phyloP scores from a whole-genome alignment of 1,140 invertebrate species.

The Popillia japonica region DNA sequence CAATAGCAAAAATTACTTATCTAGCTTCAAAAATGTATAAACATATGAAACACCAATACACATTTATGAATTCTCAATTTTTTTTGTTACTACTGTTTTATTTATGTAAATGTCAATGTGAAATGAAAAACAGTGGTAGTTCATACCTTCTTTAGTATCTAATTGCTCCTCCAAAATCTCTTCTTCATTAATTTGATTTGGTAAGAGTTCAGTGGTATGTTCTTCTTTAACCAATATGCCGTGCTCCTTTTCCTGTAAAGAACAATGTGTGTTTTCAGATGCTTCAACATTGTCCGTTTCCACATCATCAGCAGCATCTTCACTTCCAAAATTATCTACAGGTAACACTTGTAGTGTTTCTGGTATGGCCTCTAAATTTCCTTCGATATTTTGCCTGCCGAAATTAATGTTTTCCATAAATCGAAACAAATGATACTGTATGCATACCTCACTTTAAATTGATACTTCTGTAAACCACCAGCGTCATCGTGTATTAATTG shows the following conservation, averaged over 20 bases:
- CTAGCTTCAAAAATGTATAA: no score
- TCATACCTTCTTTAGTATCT: slow-evolving; percentile 39
- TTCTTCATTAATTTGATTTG: slow-evolving; percentile 1
- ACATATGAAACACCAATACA: no score
- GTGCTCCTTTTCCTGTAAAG: background rate
- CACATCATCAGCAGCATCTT: background rate
- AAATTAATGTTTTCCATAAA: slow-evolving; percentile 7
- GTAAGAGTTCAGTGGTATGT: slow-evolving; percentile 9
- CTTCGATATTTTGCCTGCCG: slow-evolving; percentile 52
- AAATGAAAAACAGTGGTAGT: background rate
- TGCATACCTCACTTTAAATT: slow-evolving; percentile 55
- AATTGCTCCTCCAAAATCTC: slow-evolving; percentile 11
- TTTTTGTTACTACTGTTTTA: no score
- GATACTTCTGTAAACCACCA: slow-evolving; percentile 54
- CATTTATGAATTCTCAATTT: no score
- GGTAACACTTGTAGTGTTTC: slow-evolving; percentile 52
- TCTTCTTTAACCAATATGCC: slow-evolving; percentile 31
- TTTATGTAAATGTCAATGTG: background rate
- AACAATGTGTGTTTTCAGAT: background rate
- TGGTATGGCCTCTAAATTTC: slow-evolving; percentile 53
- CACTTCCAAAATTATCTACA: slow-evolving; percentile 39
- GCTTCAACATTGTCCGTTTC: background rate
- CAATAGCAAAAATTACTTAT: no score
- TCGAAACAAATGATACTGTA: slow-evolving; percentile 20
- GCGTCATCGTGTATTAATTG: slow-evolving; percentile 53